phyloP scores from a whole-genome alignment of 1,140 invertebrate species.

The Leptestheria dahalacensis region DNA sequence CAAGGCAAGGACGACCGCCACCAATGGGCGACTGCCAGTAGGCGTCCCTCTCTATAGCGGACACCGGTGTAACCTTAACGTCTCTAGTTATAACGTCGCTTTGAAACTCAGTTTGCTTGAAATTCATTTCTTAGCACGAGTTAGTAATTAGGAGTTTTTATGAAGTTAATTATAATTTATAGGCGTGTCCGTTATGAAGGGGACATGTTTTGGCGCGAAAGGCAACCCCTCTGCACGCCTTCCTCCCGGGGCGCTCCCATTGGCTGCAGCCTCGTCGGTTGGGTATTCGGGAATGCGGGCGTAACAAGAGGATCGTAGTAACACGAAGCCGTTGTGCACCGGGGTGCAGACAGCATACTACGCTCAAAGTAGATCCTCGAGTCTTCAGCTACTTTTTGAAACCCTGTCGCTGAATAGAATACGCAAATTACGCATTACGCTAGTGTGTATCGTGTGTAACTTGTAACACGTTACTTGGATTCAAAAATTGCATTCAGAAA shows the following conservation, averaged over 20 bases:
- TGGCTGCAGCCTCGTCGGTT: background rate
- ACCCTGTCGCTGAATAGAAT: too few species aligned
- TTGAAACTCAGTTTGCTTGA: too few species aligned
- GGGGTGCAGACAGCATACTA: background rate
- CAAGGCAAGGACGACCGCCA: too few species aligned
- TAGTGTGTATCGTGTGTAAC: too few species aligned
- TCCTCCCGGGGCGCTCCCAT: background rate
- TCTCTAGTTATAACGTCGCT: background rate
- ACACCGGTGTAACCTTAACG: too few species aligned
- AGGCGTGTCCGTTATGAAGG: background rate
- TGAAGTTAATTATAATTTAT: too few species aligned
- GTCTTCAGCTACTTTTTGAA: background rate
- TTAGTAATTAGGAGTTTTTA: too few species aligned
- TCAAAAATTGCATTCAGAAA: too few species aligned
- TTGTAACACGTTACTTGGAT: too few species aligned
- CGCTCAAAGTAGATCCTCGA: background rate
- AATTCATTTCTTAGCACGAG: too few species aligned
- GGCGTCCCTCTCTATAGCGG: background rate
- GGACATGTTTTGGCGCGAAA: background rate
- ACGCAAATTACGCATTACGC: too few species aligned
- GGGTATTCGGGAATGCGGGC: background rate
- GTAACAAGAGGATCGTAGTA: background rate
- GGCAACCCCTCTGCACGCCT: background rate
- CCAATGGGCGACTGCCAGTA: background rate
- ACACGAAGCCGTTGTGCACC: background rate